Evolutionary conservation across 2,797 vertebrate species (phyloP), one percentile per base, ranked within the genome.

Genomic region (Peromyscus nudipes): DNA sequence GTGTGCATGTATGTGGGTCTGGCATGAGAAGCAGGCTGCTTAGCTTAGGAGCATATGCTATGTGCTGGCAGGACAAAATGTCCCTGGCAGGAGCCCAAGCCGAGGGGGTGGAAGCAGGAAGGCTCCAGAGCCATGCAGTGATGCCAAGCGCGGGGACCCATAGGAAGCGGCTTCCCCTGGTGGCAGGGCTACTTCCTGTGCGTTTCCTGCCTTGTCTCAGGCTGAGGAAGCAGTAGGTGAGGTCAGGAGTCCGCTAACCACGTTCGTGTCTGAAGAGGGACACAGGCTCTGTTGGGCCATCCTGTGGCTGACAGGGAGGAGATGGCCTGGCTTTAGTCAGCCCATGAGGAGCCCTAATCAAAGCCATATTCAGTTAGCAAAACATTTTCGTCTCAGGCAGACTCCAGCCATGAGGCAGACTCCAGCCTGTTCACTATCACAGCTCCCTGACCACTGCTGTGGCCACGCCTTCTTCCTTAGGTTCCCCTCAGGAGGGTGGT

Each of bases 11-110:
- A n/a, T 12, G 13, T 0, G 34, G 89, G 52, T n/a, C 87, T 77
- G 94, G 31, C 37, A 11, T 2, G 34, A 37, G 76, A 46, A 64
- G 85, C 64, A 17, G 92, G 90, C 71, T 73, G 76, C 94, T 94
- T 17, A 65, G 23, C 31, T 79, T 46, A 46, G 77, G 76, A 96
- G 83, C 97, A 96, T 82, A 92, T 87, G 97, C 77, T 40, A 11
- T 27, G 43, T 0, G 0, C 37, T 94, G 94, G 92, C 96, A 31
- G 97, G 65, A 96, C 34, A 8, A 46, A 52, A 92, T 79, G 96
- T 96, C 91, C 96, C 55, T 95, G 97, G 96, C 92, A 90, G 55
- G 2, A 75, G 65, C 89, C 92, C 95, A 96, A 94, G 90, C 92
- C 0, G 1, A 84, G 80, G 92, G 97, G 69, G 64, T 71, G 49